Conservation (phyloP, 2,888 invertebrate species). For the Eremobia ochroleuca region DNA sequence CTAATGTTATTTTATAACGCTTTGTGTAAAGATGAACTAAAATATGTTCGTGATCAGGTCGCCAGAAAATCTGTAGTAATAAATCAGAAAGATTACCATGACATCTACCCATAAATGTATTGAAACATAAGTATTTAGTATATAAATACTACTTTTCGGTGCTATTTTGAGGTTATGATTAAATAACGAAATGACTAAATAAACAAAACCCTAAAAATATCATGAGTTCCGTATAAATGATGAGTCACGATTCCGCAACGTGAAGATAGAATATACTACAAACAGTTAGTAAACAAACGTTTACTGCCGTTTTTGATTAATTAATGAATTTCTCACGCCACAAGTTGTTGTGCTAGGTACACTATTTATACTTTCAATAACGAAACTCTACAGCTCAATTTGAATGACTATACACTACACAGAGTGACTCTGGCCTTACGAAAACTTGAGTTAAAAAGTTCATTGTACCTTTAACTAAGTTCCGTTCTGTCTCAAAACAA, state of each 20-base stretch:
- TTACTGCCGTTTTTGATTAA: conserved; percentile 40
- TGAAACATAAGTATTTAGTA: conserved; percentile 9
- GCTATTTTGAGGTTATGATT: conserved; percentile 16
- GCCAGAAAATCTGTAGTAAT: conserved; percentile 22
- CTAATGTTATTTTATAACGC: neutral
- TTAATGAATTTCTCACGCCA: conserved; percentile 35
- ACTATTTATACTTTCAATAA: conserved; percentile 19
- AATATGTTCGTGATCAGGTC: conserved; percentile 25
- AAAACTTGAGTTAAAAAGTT: neutral
- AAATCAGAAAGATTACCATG: conserved; percentile 22
- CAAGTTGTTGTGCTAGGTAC: conserved; percentile 4
- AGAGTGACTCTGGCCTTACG: neutral
- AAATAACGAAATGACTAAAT: conserved; percentile 6
- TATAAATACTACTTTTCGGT: conserved; percentile 15
- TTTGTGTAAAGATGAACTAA: conserved; percentile 26
- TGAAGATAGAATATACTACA: conserved; percentile 35
- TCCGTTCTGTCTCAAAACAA: conserved; percentile 6
- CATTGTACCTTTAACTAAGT: neutral
- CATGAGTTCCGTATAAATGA: conserved; percentile 15
- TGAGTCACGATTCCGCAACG: conserved; percentile 35
- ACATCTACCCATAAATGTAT: conserved; percentile 16
- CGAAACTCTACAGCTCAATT: conserved; percentile 1
- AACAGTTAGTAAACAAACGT: conserved; percentile 37
- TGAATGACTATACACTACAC: neutral
- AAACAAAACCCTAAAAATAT: conserved; percentile 41